A percentile compares a stretch with the other conserved stretches of the same genome.
Conservation (phyloP, 2,888 invertebrate species). For the Drosophila mulleri region DNA sequence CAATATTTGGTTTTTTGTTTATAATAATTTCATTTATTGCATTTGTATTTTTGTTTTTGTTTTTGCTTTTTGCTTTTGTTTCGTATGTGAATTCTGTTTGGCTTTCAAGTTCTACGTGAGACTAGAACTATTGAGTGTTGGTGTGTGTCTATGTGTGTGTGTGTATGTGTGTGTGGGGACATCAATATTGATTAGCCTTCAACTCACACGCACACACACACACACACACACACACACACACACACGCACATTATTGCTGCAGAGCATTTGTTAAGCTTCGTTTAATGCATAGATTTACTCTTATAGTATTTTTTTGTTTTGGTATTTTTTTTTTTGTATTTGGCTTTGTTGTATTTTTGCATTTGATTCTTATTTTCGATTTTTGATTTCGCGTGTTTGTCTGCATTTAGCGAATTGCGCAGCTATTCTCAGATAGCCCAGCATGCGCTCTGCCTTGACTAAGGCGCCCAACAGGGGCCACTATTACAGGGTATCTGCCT, state of each 20-base stretch:
- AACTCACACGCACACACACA: constrained; percentile 3
- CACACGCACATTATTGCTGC: constrained; percentile 2
- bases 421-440: constrained; percentile 22
- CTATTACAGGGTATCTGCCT: not conserved
- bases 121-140: constrained; percentile 39
- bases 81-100: constrained; percentile 22
- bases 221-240: no score
- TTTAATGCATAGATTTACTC: constrained; percentile 20
- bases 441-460: not conserved
- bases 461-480: not conserved
- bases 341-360: constrained; percentile 7
- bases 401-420: constrained; percentile 36
- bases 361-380: constrained; percentile 51
- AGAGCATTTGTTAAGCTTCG: constrained; percentile 37
- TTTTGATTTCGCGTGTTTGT: constrained; percentile 38
- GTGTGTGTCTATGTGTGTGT: not conserved
- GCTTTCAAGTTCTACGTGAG: constrained; percentile 33
- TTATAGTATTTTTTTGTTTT: constrained; percentile 2
- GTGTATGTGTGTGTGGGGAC: not conserved
- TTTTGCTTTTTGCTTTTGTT: constrained; percentile 18
- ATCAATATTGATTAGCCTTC: constrained; percentile 2
- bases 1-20: constrained; percentile 44
- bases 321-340: not conserved
- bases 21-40: constrained; percentile 56
- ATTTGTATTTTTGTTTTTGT: constrained; percentile 31